These are phyloP conservation scores for Odontomachus brunneus DNA, from an alignment of 1,140 invertebrate species.

Conservation along the genomic window DNA sequence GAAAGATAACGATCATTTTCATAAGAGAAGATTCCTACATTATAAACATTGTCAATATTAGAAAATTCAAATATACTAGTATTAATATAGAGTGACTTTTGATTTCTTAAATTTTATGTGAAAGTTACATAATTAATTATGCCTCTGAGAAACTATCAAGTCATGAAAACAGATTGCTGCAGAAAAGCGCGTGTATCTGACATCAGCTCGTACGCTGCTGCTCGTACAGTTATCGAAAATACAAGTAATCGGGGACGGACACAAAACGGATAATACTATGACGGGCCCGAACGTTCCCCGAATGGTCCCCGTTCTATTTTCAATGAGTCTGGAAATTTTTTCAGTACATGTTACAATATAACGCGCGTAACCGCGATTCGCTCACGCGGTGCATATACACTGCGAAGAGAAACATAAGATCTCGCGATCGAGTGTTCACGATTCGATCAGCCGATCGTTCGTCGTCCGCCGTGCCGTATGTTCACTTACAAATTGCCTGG, in stretches of 20 bases:
- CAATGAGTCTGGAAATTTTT: slow-evolving; percentile 55
- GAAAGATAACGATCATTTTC: background rate
- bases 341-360: slow-evolving; percentile 20
- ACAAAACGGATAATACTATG: background rate
- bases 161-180: background rate
- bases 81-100: background rate
- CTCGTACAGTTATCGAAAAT: background rate
- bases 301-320: background rate
- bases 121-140: slow-evolving; percentile 20
- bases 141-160: background rate
- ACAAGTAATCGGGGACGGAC: slow-evolving; percentile 1
- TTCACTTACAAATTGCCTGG: slow-evolving; percentile 84
- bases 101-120: background rate
- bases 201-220: background rate
- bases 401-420: background rate
- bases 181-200: background rate
- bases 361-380: slow-evolving; percentile 25
- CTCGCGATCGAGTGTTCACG: background rate
- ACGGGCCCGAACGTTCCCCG: background rate
- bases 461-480: background rate
- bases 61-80: too few relatives aligned
- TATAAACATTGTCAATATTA: too few relatives aligned
- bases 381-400: background rate
- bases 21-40: background rate
- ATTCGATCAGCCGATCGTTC: background rate